These are phyloP conservation scores for Acanthosepion pharaonis DNA, from an alignment of 2,888 invertebrate species.

Conservation along the genomic window DNA sequence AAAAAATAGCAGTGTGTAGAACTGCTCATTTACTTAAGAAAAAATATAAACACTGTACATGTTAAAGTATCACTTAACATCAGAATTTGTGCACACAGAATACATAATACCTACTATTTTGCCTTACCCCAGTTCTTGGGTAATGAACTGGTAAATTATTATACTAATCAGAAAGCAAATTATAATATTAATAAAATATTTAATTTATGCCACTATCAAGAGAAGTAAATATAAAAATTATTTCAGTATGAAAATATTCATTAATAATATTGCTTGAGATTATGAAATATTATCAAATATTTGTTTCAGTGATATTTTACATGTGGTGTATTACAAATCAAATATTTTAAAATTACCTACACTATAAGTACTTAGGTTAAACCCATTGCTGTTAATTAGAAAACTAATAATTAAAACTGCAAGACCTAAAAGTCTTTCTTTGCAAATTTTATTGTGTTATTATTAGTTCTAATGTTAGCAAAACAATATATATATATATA, in stretches of 20 bases:
- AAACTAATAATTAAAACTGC: not conserved
- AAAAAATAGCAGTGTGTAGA: no score
- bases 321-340: not conserved
- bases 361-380: not conserved
- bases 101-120: no score
- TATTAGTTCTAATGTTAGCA: not conserved
- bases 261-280: not conserved
- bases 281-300: not conserved
- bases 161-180: no score
- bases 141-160: no score
- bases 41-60: no score
- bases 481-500: no score
- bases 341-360: not conserved
- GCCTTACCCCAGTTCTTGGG: no score
- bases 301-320: not conserved
- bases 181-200: no score
- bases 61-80: no score
- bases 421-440: not conserved
- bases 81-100: no score
- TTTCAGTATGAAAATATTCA: not conserved
- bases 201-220: no score
- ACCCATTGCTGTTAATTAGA: not conserved
- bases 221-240: not conserved
- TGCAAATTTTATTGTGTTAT: not conserved
- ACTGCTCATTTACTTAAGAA: no score